A percentile compares a stretch with the other conserved stretches of the same genome.
These are phyloP conservation scores for Aix galericulata DNA, from an alignment of 2,113 vertebrate genomes.

Conservation along the genomic window DNA sequence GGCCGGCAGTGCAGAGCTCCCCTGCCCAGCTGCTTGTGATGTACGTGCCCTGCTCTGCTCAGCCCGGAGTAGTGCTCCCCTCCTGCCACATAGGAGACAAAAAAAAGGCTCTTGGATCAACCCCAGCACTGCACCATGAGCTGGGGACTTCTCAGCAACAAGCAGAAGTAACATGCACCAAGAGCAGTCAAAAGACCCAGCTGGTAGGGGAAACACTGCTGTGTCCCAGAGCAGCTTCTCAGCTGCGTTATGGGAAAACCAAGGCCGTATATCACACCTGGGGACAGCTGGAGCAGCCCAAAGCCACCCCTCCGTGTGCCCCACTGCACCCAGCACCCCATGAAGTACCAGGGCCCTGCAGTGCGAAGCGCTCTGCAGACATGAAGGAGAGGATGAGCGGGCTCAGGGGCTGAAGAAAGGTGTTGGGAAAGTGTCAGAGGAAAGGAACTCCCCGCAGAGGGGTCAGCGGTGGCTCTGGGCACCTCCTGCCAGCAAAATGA, in stretches of 20 bases:
- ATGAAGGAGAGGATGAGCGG: neutral
- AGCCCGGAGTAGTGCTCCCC: neutral
- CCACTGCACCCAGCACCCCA: neutral
- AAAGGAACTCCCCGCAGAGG: neutral
- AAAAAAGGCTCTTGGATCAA: neutral
- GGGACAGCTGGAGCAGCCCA: neutral
- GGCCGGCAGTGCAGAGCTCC: neutral
- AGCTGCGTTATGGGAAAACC: neutral
- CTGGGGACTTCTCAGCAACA: neutral
- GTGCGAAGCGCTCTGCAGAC: neutral
- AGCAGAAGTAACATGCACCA: neutral
- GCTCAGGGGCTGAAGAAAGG: neutral
- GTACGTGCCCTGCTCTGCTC: accelerated
- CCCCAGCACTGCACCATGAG: neutral
- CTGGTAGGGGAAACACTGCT: neutral
- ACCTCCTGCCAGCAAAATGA: slow-evolving; percentile 15
- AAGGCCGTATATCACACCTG: no score
- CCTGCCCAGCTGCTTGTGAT: neutral
- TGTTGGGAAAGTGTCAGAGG: neutral
- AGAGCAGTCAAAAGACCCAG: neutral
- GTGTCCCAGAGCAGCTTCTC: neutral
- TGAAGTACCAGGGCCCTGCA: neutral
- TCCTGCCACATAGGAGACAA: neutral
- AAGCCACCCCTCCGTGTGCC: neutral
- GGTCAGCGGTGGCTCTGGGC: neutral